Conservation (phyloP, 2,888 invertebrate genomes). For the Aporophyla lueneburgensis region DNA sequence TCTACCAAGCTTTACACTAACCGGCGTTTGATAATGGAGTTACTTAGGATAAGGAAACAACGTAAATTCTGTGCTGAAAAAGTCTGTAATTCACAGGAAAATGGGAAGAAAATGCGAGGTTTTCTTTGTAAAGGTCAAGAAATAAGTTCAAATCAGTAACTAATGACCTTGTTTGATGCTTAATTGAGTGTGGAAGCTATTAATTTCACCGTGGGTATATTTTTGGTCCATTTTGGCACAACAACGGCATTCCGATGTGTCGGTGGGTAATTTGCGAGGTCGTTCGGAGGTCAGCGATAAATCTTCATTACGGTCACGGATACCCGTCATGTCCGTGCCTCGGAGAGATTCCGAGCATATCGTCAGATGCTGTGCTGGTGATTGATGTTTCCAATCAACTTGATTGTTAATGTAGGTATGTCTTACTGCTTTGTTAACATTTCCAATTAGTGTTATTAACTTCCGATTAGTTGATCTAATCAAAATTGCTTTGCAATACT, state of each 20-base stretch:
- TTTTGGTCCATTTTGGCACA: constrained; percentile 61
- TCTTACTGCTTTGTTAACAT: neutral
- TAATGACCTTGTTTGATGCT: constrained; percentile 46
- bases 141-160: constrained; percentile 36
- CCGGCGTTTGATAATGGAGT: constrained; percentile 55
- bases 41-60: constrained; percentile 50
- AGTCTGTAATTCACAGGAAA: constrained; percentile 37
- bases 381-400: constrained; percentile 41
- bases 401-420: constrained; percentile 5
- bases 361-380: constrained; percentile 23
- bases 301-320: constrained; percentile 75
- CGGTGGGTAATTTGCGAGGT: constrained; percentile 70
- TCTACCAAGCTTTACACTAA: constrained; percentile 40
- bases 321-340: constrained; percentile 65
- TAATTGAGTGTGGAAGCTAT: constrained; percentile 64
- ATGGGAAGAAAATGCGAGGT: constrained; percentile 4
- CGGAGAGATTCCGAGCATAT: constrained; percentile 60
- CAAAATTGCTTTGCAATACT: neutral
- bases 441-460: neutral
- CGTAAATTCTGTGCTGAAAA: constrained; percentile 30
- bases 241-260: constrained; percentile 67
- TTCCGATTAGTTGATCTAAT: neutral
- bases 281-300: constrained; percentile 72
- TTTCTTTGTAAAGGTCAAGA: constrained; percentile 25
- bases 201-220: constrained; percentile 60